phyloP scores from a whole-genome alignment of 2,113 vertebrate species.

The Colinus virginianus region DNA sequence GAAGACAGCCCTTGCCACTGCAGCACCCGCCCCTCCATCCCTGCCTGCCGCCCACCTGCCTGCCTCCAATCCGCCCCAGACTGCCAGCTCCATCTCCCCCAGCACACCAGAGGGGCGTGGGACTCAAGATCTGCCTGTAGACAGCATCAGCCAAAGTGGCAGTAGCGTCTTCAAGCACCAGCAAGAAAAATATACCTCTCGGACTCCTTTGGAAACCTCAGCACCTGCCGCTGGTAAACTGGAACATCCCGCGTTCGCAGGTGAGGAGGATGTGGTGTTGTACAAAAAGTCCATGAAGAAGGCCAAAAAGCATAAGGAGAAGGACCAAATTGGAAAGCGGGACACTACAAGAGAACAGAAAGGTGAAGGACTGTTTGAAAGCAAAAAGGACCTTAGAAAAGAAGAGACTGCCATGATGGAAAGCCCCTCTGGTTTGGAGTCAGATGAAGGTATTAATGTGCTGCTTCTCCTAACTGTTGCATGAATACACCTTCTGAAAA shows the following conservation, averaged over 20 bases:
- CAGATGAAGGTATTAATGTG: slow-evolving; percentile 61
- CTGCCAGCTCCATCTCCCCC: slow-evolving; percentile 85
- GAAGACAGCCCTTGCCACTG: slow-evolving; percentile 62
- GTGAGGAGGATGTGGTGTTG: slow-evolving; percentile 25
- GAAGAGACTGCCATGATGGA: slow-evolving; percentile 48
- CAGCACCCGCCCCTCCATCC: slow-evolving; percentile 41
- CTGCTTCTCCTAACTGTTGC: background rate
- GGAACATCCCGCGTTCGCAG: slow-evolving; percentile 15
- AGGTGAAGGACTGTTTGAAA: background rate
- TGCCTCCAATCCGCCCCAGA: slow-evolving; percentile 76
- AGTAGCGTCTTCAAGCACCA: slow-evolving; percentile 80
- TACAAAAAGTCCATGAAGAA: slow-evolving; percentile 87
- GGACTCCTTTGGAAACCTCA: slow-evolving; percentile 72
- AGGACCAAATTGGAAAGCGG: slow-evolving; percentile 76
- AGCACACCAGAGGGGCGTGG: slow-evolving; percentile 88
- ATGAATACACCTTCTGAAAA: background rate
- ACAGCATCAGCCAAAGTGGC: slow-evolving; percentile 76
- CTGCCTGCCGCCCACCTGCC: slow-evolving; percentile 75
- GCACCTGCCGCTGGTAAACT: slow-evolving; percentile 40
- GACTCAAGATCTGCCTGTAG: slow-evolving; percentile 86
- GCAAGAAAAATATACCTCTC: slow-evolving; percentile 79
- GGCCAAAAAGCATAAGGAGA: slow-evolving; percentile 86
- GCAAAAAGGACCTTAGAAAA: slow-evolving; percentile 20
- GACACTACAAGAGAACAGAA: slow-evolving; percentile 7
- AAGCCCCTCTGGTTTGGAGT: background rate